These are phyloP conservation scores for Hylyphantes graminicola DNA, from an alignment of 1,140 invertebrate species.

Conservation along the genomic window DNA sequence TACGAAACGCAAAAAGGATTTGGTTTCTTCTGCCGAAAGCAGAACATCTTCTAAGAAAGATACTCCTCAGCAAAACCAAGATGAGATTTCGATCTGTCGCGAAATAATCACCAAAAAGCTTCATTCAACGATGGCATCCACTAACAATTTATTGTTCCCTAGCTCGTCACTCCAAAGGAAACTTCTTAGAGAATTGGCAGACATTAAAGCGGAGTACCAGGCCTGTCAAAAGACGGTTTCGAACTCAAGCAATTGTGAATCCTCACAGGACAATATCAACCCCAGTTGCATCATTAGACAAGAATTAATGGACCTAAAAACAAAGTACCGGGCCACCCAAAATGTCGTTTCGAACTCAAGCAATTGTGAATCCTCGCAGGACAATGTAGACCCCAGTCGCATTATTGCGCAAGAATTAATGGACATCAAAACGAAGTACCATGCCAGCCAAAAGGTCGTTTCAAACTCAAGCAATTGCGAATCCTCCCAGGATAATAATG, in stretches of 20 bases:
- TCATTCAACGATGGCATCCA: background rate
- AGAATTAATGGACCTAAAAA: slow-evolving; percentile 11
- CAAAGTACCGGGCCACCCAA: background rate
- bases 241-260: slow-evolving; percentile 15
- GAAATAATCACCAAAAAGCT: slow-evolving; percentile 19
- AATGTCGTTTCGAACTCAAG: slow-evolving; percentile 10
- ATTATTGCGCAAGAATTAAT: background rate
- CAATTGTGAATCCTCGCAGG: slow-evolving; percentile 14
- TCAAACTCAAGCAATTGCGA: slow-evolving; percentile 19
- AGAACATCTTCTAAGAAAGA: too few species aligned
- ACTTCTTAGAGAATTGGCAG: background rate
- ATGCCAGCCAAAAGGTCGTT: background rate
- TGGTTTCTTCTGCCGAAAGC: too few species aligned
- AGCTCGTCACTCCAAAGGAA: background rate
- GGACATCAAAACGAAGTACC: slow-evolving; percentile 4
- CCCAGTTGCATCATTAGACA: too few species aligned
- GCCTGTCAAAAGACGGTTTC: background rate
- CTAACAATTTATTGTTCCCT: slow-evolving; percentile 14
- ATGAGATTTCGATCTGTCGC: background rate
- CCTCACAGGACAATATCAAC: background rate
- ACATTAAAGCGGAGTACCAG: slow-evolving; percentile 5
- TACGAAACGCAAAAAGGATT: too few species aligned
- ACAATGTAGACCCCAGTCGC: too few species aligned
- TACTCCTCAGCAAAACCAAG: background rate
- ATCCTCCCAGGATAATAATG: background rate